Conservation (phyloP, 2,888 invertebrate species). For the Baronia brevicornis region DNA sequence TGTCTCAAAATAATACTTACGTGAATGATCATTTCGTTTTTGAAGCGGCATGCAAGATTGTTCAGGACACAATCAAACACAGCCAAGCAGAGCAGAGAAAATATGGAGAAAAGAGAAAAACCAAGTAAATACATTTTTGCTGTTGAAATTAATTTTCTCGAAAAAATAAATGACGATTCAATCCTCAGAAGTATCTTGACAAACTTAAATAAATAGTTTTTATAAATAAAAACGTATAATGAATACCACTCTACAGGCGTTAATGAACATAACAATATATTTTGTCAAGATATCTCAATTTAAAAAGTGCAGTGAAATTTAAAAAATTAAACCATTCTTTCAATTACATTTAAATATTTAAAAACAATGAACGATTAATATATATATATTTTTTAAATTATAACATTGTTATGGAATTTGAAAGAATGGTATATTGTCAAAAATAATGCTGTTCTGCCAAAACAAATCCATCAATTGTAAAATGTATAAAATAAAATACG, state of each 20-base stretch:
- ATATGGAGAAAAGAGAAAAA: constrained; percentile 85
- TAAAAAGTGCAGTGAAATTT: constrained; percentile 71
- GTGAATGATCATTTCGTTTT: constrained; percentile 82
- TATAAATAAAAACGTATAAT: constrained; percentile 11
- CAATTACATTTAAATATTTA: constrained; percentile 32
- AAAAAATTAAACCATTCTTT: constrained; percentile 54
- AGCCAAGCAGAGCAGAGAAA: constrained; percentile 90
- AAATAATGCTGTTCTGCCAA: constrained; percentile 66
- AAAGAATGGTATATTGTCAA: constrained; percentile 47
- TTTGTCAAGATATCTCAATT: constrained; percentile 57
- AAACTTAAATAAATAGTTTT: constrained; percentile 22
- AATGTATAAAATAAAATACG: constrained; percentile 20
- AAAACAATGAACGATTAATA: constrained; percentile 7
- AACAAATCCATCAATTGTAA: constrained; percentile 43
- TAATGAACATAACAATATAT: constrained; percentile 1
- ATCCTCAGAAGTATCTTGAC: constrained; percentile 70
- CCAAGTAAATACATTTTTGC: constrained; percentile 81
- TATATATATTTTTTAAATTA: constrained; percentile 4
- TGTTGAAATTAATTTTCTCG: constrained; percentile 63
- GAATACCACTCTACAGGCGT: constrained; percentile 15
- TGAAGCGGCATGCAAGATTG: constrained; percentile 86
- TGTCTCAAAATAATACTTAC: constrained; percentile 82
- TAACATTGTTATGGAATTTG: constrained; percentile 28
- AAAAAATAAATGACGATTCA: constrained; percentile 71
- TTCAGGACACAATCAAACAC: constrained; percentile 88